A percentile compares a stretch with the other conserved stretches of the same genome.
phyloP scores from a whole-genome alignment of 2,797 vertebrate species.

The Caiman crocodilus region DNA sequence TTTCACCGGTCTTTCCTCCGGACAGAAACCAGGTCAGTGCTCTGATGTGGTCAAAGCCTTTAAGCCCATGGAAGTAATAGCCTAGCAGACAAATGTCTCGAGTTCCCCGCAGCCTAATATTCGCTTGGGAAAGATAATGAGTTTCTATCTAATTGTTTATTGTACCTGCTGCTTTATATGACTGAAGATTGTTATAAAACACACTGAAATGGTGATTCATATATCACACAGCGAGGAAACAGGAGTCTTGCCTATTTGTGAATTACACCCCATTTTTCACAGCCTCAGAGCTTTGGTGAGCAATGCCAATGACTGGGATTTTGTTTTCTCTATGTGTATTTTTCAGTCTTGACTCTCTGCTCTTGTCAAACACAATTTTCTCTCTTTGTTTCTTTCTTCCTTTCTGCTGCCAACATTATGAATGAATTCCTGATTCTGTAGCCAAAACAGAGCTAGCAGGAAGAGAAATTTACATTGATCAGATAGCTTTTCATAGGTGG shows the following conservation, averaged over 20 bases:
- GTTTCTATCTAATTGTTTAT: slow-evolving; percentile 44
- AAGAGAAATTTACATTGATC: slow-evolving; percentile 70
- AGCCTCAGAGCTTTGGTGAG: slow-evolving; percentile 72
- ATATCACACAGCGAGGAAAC: slow-evolving; percentile 64
- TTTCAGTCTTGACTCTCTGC: slow-evolving; percentile 71
- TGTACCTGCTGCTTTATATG: slow-evolving; percentile 66
- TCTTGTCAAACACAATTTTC: slow-evolving; percentile 76
- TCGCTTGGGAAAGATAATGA: background rate
- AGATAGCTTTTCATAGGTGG: slow-evolving; percentile 66
- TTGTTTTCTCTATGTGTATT: slow-evolving; percentile 73
- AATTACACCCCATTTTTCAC: slow-evolving; percentile 71
- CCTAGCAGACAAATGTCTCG: background rate
- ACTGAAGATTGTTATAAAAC: slow-evolving; percentile 55
- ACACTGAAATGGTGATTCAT: slow-evolving; percentile 57
- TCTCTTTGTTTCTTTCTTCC: background rate
- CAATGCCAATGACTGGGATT: slow-evolving; percentile 69
- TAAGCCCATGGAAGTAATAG: slow-evolving; percentile 25
- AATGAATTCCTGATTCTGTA: slow-evolving; percentile 62
- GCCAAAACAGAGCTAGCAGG: slow-evolving; percentile 61
- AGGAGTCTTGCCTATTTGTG: slow-evolving; percentile 72
- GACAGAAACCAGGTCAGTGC: too few relatives aligned
- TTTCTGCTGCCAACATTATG: slow-evolving; percentile 63
- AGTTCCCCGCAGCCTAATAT: background rate
- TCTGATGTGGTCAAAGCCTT: background rate
- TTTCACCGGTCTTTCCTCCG: background rate